Percentiles rank a stretch among this genome's conserved stretches.
These are phyloP conservation scores for Myotis davidii DNA, from an alignment of 2,113 vertebrate genomes.

Conservation along the genomic window DNA sequence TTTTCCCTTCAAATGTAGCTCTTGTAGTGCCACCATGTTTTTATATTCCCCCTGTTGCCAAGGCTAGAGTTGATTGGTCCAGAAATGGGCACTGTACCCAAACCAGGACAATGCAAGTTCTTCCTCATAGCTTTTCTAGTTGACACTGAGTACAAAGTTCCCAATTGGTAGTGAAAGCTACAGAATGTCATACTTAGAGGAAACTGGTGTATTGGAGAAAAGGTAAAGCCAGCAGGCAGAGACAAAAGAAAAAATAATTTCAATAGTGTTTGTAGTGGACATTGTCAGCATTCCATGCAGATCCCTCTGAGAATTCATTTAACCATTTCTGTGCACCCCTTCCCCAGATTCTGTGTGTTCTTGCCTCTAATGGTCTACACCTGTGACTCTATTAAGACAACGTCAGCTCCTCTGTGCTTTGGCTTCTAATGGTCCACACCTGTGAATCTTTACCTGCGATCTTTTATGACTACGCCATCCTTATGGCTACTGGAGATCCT, in stretches of 20 bases:
- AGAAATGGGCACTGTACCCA: neutral
- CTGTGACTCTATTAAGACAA: neutral
- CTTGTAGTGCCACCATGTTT: neutral
- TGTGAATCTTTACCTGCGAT: neutral
- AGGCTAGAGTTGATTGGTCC: neutral
- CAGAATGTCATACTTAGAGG: neutral
- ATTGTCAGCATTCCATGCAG: neutral
- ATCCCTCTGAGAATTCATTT: neutral
- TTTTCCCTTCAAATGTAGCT: neutral
- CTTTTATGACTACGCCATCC: neutral
- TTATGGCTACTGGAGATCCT: neutral
- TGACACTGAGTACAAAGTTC: neutral
- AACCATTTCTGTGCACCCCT: neutral
- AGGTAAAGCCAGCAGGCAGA: neutral
- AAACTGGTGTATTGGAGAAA: neutral
- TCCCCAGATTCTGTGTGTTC: neutral
- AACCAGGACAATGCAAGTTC: neutral
- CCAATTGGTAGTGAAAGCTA: neutral
- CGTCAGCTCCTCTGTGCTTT: neutral
- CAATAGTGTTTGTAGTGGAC: neutral
- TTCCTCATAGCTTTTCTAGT: constrained; percentile 19
- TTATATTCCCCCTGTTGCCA: neutral
- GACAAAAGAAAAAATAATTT: neutral
- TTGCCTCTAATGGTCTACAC: neutral
- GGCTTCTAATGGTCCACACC: neutral